Base-by-base conservation (phyloP, 1,140 invertebrate species). In the Aphelenchoides besseyi region DNA sequence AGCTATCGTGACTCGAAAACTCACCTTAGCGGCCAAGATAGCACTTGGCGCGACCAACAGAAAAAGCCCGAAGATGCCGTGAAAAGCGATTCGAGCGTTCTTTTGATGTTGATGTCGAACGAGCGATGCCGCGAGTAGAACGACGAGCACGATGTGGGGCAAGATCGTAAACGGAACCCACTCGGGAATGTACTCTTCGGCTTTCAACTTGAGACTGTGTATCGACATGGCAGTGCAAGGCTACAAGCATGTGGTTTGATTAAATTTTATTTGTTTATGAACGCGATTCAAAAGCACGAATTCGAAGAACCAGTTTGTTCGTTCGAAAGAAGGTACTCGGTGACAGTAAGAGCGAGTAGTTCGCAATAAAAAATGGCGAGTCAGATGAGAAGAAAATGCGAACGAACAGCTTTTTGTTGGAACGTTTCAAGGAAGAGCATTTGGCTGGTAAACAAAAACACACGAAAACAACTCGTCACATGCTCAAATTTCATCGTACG, bases 81-180 rank as follows among this genome's bases (percentile, higher is more conserved):
- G 55, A 23, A 59, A 59, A 23, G 32, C 55, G 55, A 59, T 59
- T 5, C 55, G 55, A 8, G 55, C 5, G 12, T 29, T 5, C 5
- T 8, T 18, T 33, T 59, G 55, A 5, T 23, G 18, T 28, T 59
- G 5, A 5, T 18, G 18, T 8, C 5, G 55, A 5, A 59, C 55
- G 18, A 59, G 5, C 55, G 55, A 59, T 5, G 5, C 55, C 5
- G 23, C 18, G 5, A 59, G 18, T 8, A 59, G 55, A 23, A 5
- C 55, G 26, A 33, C 5, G 18, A 59, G 55, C 5, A 59, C 55
- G 55, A 59, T 59, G 18, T 59, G 55, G 26, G 55, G 55, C 26
- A 59, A 23, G 5, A 59, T 8, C 5, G 5, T 59, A 23, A 59
- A 59, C 55, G 5, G 55, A 23, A 5, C 5, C 5, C 55, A 59